Evolutionary conservation across 2,888 invertebrate genomes (phyloP).

Genomic region (Diabrotica balteata): DNA sequence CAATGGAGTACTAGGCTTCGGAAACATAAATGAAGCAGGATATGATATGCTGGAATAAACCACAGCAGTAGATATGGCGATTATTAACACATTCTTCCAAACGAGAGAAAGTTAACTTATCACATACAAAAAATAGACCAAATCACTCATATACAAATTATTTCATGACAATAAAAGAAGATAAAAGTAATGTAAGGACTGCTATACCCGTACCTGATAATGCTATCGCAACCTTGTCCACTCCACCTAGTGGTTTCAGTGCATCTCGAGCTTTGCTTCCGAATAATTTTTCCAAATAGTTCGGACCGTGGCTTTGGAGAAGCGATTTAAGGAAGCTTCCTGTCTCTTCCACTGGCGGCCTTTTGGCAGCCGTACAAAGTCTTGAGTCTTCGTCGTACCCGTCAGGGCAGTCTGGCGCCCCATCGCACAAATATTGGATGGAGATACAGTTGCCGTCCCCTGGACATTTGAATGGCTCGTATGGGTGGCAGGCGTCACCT

Average conservation of each 20-base stretch:
- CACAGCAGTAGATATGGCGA: no score
- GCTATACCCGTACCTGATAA: slow-evolving; percentile 74
- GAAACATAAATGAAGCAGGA: no score
- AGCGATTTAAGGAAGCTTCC: slow-evolving; percentile 93
- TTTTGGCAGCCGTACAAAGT: slow-evolving; percentile 94
- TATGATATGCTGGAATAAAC: no score
- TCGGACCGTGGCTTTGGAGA: slow-evolving; percentile 93
- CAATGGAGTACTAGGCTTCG: no score
- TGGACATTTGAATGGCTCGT: slow-evolving; percentile 96
- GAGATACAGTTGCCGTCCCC: slow-evolving; percentile 94
- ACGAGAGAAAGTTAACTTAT: no score
- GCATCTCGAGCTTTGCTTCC: slow-evolving; percentile 94
- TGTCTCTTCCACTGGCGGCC: slow-evolving; percentile 96
- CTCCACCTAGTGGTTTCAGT: slow-evolving; percentile 89
- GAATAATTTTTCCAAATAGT: slow-evolving; percentile 95
- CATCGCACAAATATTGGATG: slow-evolving; percentile 95
- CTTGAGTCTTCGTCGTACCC: slow-evolving; percentile 95
- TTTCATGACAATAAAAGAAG: no score
- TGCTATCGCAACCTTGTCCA: slow-evolving; percentile 94
- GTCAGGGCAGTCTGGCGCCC: slow-evolving; percentile 91
- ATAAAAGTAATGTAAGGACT: no score
- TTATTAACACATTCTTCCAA: no score
- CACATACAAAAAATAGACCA: no score
- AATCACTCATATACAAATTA: neutral
- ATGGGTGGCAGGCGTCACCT: slow-evolving; percentile 86